Evolutionary conservation across 2,797 vertebrate species (phyloP).

Genomic region (Rhinoraja longicauda): DNA sequence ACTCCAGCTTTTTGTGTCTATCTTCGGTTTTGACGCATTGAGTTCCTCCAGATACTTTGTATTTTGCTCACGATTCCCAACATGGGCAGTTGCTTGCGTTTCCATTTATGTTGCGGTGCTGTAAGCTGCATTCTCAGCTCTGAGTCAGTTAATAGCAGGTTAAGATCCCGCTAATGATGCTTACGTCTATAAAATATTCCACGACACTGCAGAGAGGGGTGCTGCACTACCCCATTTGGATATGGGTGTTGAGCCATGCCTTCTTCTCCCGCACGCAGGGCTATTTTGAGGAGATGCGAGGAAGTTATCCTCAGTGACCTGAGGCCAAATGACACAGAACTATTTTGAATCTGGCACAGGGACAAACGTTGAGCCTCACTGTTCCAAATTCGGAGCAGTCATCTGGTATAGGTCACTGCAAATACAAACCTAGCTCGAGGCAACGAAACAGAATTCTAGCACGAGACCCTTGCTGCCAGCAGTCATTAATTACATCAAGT

Average conservation of each 20-base stretch:
- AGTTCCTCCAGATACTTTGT: no score
- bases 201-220: not conserved
- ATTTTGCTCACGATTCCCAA: no score
- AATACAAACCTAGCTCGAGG: no score
- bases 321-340: not conserved
- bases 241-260: not conserved
- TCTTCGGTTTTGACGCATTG: no score
- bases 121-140: not conserved
- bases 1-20: no score
- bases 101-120: not conserved
- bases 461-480: not conserved
- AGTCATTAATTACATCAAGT: not conserved
- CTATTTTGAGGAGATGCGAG: not conserved
- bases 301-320: not conserved
- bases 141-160: not conserved
- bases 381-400: not conserved
- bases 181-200: no score
- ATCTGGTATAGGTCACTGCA: not conserved
- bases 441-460: not conserved
- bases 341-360: no score
- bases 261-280: not conserved
- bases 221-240: not conserved
- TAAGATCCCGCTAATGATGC: not conserved
- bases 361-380: no score
- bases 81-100: no score